phyloP scores from a whole-genome alignment of 1,140 invertebrate species.

The Mamestra configurata region DNA sequence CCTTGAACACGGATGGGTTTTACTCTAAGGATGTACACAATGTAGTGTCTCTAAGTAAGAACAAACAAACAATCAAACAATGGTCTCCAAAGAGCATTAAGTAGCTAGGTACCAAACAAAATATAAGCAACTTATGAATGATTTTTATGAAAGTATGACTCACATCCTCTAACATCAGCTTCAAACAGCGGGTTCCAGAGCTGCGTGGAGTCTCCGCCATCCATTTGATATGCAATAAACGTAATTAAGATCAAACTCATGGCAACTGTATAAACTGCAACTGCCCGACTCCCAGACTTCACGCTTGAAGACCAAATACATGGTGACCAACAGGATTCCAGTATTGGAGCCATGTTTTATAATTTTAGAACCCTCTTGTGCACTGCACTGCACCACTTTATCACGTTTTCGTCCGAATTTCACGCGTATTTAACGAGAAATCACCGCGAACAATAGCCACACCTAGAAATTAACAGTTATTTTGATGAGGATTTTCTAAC shows the following conservation, averaged over 20 bases:
- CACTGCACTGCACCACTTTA: not conserved
- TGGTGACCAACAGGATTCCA: slow-evolving; percentile 95
- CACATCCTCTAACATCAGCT: slow-evolving; percentile 93
- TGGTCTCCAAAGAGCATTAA: not conserved
- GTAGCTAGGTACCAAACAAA: not conserved
- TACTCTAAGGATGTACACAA: too few relatives aligned
- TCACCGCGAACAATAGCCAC: slow-evolving; percentile 17
- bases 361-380: not conserved
- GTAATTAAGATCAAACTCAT: slow-evolving; percentile 93
- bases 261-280: slow-evolving; percentile 93
- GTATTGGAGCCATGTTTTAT: slow-evolving; percentile 89
- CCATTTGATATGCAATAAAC: slow-evolving; percentile 92
- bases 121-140: not conserved
- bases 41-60: too few relatives aligned
- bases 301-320: slow-evolving; percentile 94
- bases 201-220: slow-evolving; percentile 95
- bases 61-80: too few relatives aligned
- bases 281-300: slow-evolving; percentile 92
- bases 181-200: slow-evolving; percentile 96
- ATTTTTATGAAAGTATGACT: slow-evolving; percentile 78
- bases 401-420: not conserved
- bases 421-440: slow-evolving; percentile 5
- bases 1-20: too few relatives aligned
- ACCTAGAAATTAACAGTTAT: slow-evolving; percentile 41
- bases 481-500: not conserved